Evolutionary conservation across 2,797 vertebrate genomes (phyloP), one percentile per base, ranked within the genome.

Genomic region (Anas bernieri): DNA sequence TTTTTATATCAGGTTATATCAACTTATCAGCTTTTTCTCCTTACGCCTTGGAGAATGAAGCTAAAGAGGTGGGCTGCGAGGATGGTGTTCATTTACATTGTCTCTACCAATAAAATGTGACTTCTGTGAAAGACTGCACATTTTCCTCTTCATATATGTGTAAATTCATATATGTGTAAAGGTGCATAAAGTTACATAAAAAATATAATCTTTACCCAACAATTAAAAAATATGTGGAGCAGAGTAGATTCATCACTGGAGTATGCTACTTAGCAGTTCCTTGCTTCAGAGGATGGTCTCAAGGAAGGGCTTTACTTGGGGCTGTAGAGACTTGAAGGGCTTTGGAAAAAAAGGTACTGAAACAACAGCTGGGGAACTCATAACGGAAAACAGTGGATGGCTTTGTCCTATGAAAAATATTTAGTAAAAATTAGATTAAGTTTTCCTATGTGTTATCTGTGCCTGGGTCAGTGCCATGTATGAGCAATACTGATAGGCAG

Each of bases 1-100:
- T 58, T 89, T 95, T 92, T 77, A 37, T 68, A 90, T 72, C 23
- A 15, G 50, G 12, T 78, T 93, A 87, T 43, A 76, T 90, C 76
- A 90, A 48, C 28, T 89, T 91, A 33, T 90, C 70, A 79, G 28
- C 45, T 22, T 68, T 88, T 88, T 63, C 75, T 82, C 25, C 26
- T 67, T 61, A 61, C 2, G 6, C 26, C 30, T 45, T 17, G 4
- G 50, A 82, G 12, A 85, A 37, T 61, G 30, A 74, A 95, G 39
- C 66, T 67, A 11, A 55, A 88, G 68, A 58, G 33, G 12, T 48
- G 66, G 39, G 83, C 20, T 58, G 28, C 2, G 10, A 52, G 18
- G 20, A 28, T 85, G 80, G 31, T 11, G 66, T 58, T 97, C 94
- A 73, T 67, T 90, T 55, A 31, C 20, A 8, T 63, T 88, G 3